Evolutionary conservation across 2,113 vertebrate genomes (phyloP).

Genomic region (Hemicordylus capensis): DNA sequence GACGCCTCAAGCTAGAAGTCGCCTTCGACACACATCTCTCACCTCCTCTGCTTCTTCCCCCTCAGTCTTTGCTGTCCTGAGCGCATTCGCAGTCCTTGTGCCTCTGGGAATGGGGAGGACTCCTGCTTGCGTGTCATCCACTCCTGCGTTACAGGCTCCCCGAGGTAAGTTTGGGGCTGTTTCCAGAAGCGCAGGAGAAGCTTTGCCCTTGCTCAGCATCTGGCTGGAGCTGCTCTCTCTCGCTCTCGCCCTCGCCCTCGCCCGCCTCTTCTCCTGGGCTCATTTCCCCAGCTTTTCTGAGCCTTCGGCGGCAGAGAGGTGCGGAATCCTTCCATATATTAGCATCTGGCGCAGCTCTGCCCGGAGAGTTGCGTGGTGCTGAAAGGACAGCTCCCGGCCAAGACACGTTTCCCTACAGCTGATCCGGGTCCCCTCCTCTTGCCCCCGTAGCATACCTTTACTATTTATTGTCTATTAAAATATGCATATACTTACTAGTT

Average conservation of each 20-base stretch:
- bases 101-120: background rate
- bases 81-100: background rate
- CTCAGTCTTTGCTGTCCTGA: too few species aligned
- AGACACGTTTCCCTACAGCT: background rate
- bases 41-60: too few species aligned
- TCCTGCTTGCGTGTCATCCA: background rate
- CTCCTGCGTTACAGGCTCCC: background rate
- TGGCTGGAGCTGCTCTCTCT: background rate
- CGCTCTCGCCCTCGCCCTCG: background rate
- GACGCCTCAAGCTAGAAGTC: background rate
- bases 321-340: background rate
- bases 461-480: too few species aligned
- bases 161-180: background rate
- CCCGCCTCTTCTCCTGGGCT: accelerated
- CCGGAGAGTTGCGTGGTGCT: slow-evolving; percentile 34
- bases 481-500: too few species aligned
- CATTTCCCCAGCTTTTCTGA: background rate
- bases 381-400: slow-evolving; percentile 27
- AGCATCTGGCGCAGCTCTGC: accelerated
- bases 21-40: too few species aligned
- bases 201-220: background rate
- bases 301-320: background rate
- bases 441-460: too few species aligned
- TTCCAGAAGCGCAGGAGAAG: too few species aligned
- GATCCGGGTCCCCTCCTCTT: too few species aligned